These are phyloP conservation scores for Catagonus wagneri DNA, from an alignment of 2,113 vertebrate genomes.

Conservation along the genomic window DNA sequence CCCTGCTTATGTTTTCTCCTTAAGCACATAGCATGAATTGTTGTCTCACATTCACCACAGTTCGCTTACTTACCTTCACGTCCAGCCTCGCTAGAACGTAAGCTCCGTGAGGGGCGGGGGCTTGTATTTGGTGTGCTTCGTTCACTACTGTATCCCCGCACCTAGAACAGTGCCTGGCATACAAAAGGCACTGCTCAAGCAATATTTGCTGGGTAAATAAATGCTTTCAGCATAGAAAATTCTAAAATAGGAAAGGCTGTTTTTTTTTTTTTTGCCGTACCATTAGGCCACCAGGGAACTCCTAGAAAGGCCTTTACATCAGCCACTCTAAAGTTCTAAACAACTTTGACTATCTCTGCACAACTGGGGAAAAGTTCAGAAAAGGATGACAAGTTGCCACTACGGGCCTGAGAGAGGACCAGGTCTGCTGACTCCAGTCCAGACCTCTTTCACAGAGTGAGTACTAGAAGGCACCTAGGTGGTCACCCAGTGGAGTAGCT, in stretches of 20 bases:
- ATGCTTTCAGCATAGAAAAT: not conserved
- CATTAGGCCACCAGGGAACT: too few species aligned
- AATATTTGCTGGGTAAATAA: not conserved
- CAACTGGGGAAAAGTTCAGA: not conserved
- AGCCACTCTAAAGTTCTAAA: not conserved
- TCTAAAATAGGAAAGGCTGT: not conserved
- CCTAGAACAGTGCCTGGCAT: not conserved
- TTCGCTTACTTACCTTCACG: not conserved
- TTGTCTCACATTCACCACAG: not conserved
- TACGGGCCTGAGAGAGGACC: not conserved
- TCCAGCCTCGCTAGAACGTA: not conserved
- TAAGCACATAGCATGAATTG: not conserved
- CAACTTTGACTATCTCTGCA: not conserved
- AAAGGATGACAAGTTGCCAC: not conserved
- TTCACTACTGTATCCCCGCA: not conserved
- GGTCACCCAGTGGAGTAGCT: not conserved
- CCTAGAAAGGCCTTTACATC: not conserved
- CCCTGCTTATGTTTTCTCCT: not conserved
- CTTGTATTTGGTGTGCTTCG: not conserved
- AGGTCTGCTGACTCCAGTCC: not conserved
- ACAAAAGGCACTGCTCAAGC: not conserved
- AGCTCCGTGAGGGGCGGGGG: not conserved
- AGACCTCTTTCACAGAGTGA: not conserved
- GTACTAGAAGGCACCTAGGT: not conserved
- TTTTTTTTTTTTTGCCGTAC: too few species aligned